Conservation (phyloP, 2,888 invertebrate genomes). For the Drosophila ustulata region DNA sequence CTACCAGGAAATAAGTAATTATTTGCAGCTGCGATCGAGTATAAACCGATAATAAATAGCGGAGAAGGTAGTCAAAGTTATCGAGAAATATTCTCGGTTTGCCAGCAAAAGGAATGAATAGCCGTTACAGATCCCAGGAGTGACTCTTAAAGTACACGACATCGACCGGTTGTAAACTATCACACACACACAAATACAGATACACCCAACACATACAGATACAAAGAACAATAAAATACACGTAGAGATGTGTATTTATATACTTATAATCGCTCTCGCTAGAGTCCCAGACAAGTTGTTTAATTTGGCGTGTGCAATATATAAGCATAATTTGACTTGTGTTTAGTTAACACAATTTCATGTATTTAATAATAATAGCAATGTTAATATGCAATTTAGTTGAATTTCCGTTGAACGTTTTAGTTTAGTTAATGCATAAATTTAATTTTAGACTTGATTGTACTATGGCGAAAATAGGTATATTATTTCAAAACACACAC, state of each 20-base stretch:
- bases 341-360: slow-evolving; percentile 59
- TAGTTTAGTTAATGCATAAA: slow-evolving; percentile 70
- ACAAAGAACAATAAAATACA: slow-evolving; percentile 19
- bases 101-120: not conserved
- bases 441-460: slow-evolving; percentile 63
- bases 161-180: slow-evolving; percentile 63
- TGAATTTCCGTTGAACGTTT: slow-evolving; percentile 74
- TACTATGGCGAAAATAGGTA: slow-evolving; percentile 63
- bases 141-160: slow-evolving; percentile 28
- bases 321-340: slow-evolving; percentile 47
- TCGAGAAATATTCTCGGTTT: slow-evolving; percentile 9
- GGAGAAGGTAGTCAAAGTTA: not conserved
- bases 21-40: not conserved
- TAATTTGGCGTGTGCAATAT: slow-evolving; percentile 67
- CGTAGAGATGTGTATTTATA: slow-evolving; percentile 20
- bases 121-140: slow-evolving; percentile 10
- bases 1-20: not conserved
- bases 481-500: slow-evolving; percentile 39
- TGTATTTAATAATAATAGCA: slow-evolving; percentile 59
- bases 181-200: slow-evolving; percentile 19
- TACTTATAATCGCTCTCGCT: slow-evolving; percentile 1
- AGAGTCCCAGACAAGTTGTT: slow-evolving; percentile 50
- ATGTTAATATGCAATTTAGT: slow-evolving; percentile 75
- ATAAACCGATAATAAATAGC: not conserved
- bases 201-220: not conserved